Percentiles rank a stretch among this genome's conserved stretches.
Evolutionary conservation across 2,888 invertebrate genomes (phyloP).

Genomic region (Sicus ferrugineus): DNA sequence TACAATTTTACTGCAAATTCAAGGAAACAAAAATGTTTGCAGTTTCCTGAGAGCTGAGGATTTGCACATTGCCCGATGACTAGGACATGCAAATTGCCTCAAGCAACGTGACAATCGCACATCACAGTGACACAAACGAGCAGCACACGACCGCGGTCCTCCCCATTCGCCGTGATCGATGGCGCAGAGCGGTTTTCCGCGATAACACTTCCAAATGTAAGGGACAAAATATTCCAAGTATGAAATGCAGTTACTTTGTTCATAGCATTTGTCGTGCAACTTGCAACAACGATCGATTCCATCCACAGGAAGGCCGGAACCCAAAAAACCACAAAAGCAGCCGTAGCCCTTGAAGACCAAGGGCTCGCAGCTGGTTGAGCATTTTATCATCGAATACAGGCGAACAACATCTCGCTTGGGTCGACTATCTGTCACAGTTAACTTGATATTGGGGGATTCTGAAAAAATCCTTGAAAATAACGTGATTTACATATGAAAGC

Average conservation of each 20-base stretch:
- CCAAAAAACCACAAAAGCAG: constrained; percentile 88
- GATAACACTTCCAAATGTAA: constrained; percentile 87
- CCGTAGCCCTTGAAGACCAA: constrained; percentile 86
- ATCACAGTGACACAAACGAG: constrained; percentile 85
- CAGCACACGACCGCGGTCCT: constrained; percentile 74
- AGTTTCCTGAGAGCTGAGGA: constrained; percentile 78
- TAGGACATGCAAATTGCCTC: constrained; percentile 78
- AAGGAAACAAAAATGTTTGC: constrained; percentile 72
- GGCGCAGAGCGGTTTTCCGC: constrained; percentile 76
- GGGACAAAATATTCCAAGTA: constrained; percentile 86
- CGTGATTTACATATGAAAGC: neutral
- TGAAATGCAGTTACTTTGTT: constrained; percentile 78
- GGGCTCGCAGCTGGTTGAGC: constrained; percentile 86
- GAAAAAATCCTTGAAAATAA: neutral
- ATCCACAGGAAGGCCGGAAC: constrained; percentile 80
- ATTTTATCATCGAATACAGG: constrained; percentile 86
- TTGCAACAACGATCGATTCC: constrained; percentile 84
- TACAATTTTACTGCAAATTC: neutral
- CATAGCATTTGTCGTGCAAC: constrained; percentile 87
- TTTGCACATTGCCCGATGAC: constrained; percentile 74
- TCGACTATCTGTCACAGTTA: constrained; percentile 63
- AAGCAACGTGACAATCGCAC: constrained; percentile 80
- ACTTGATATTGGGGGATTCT: neutral
- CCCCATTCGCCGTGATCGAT: constrained; percentile 70
- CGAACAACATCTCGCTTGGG: constrained; percentile 79